Evolutionary conservation across 2,888 invertebrate species (phyloP).

Genomic region (Smittia sp.): DNA sequence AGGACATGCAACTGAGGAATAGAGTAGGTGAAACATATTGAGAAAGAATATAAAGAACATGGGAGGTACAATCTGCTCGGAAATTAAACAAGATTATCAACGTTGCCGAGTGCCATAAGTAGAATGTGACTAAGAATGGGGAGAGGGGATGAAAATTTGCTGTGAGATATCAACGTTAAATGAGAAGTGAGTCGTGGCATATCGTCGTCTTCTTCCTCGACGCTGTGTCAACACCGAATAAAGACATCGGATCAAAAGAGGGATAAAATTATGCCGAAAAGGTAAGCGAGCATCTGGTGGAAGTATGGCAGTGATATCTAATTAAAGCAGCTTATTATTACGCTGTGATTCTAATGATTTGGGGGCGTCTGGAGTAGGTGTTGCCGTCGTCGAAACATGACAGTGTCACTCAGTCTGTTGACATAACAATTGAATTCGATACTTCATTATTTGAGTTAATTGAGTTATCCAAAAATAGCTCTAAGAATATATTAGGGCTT

Average conservation of each 20-base stretch:
- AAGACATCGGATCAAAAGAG: neutral
- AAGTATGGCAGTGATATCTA: neutral
- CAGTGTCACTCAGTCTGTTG: too few relatives aligned
- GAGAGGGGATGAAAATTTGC: neutral
- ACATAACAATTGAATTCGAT: too few relatives aligned
- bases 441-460: too few relatives aligned
- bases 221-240: neutral
- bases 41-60: neutral
- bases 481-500: too few relatives aligned
- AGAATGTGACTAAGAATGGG: neutral
- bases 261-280: slow-evolving; percentile 27
- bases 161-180: neutral
- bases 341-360: too few relatives aligned
- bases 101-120: slow-evolving; percentile 3
- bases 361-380: too few relatives aligned
- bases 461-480: too few relatives aligned
- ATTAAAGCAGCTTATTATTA: neutral
- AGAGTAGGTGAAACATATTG: neutral
- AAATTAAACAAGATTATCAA: slow-evolving; percentile 38
- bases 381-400: too few relatives aligned
- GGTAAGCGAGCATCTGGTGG: slow-evolving; percentile 28
- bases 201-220: neutral
- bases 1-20: neutral
- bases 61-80: slow-evolving; percentile 16
- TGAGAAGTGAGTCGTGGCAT: neutral